These are phyloP conservation scores for Elephantulus edwardii DNA, from an alignment of 2,113 vertebrate genomes.

Conservation along the genomic window DNA sequence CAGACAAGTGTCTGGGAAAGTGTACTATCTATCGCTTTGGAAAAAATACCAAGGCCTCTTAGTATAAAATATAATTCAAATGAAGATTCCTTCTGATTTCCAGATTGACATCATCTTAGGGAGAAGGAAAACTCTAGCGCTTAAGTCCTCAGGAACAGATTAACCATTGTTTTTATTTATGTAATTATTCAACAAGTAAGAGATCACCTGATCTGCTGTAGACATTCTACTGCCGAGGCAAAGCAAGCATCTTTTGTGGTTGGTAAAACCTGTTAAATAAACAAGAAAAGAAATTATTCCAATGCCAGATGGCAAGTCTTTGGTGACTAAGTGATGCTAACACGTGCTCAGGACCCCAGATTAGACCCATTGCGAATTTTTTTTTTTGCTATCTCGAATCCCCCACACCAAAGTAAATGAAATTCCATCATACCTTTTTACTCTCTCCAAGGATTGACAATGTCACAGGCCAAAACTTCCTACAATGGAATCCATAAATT, in stretches of 20 bases:
- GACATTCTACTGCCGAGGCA: slow-evolving; percentile 94
- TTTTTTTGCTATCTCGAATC: not conserved
- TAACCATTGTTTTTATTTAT: not conserved
- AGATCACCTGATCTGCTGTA: slow-evolving; percentile 97
- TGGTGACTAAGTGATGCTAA: not conserved
- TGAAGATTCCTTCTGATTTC: not conserved
- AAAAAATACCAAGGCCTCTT: not conserved
- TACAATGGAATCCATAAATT: slow-evolving; percentile 79
- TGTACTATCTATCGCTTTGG: not conserved
- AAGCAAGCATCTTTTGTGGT: slow-evolving; percentile 95
- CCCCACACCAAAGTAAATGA: not conserved
- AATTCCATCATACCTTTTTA: slow-evolving; percentile 87
- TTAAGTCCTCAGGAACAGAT: not conserved
- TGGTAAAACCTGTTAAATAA: slow-evolving; percentile 87
- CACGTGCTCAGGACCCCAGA: not conserved
- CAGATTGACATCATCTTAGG: not conserved
- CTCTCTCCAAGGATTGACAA: slow-evolving; percentile 87
- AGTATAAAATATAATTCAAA: not conserved
- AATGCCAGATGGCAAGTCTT: not conserved
- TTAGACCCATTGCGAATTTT: no score
- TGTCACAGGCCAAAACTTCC: slow-evolving; percentile 95
- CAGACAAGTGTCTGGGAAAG: not conserved
- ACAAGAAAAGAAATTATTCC: not conserved
- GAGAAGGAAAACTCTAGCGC: not conserved
- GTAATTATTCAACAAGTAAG: slow-evolving; percentile 28